These are phyloP conservation scores for Megaustenia siamemsis DNA, from an alignment of 2,888 invertebrate species.

Conservation along the genomic window DNA sequence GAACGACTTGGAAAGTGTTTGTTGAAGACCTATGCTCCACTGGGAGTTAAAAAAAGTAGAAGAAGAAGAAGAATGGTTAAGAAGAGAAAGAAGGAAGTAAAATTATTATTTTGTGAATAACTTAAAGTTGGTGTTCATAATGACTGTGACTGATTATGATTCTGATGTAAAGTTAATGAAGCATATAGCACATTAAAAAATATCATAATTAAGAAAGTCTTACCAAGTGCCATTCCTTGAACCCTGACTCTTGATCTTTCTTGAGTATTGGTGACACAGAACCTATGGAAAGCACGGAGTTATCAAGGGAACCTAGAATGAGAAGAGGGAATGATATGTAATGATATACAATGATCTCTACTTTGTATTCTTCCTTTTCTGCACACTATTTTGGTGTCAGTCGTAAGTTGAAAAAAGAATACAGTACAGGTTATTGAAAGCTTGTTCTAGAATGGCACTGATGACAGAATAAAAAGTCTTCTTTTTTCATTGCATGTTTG, in stretches of 20 bases:
- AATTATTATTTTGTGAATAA: neutral
- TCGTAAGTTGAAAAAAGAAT: no score
- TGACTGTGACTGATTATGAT: neutral
- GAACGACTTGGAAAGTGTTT: no score
- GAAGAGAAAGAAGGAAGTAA: neutral
- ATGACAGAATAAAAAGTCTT: no score
- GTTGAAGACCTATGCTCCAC: no score
- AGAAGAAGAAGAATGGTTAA: no score
- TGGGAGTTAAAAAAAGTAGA: no score
- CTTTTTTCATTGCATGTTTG: no score
- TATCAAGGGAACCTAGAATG: constrained; percentile 70
- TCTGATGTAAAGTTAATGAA: neutral
- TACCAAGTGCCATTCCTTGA: constrained; percentile 75
- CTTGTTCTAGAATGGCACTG: no score
- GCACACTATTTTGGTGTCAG: no score
- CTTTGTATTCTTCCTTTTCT: no score
- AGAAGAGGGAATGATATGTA: constrained; percentile 20
- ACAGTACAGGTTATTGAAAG: no score
- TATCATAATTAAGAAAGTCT: constrained; percentile 50
- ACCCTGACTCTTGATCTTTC: constrained; percentile 69
- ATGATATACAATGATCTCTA: neutral
- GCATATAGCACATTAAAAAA: no score
- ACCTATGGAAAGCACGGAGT: constrained; percentile 69
- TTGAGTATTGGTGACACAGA: constrained; percentile 70
- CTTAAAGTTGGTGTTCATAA: neutral